Evolutionary conservation across 2,888 invertebrate species (phyloP).

Genomic region (Lasioglossum marginatum): DNA sequence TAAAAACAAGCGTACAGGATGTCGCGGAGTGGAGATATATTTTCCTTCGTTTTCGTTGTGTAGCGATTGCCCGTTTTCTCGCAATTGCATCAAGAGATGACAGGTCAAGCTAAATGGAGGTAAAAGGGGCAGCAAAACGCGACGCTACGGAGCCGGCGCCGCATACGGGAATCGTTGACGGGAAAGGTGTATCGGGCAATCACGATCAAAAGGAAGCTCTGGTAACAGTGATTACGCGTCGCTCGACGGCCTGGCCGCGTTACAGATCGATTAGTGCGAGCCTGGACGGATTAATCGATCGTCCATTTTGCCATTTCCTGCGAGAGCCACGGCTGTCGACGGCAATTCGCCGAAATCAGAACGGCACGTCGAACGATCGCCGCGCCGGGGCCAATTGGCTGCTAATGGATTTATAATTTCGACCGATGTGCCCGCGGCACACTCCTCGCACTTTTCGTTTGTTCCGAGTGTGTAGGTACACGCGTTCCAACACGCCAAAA

Average conservation of each 20-base stretch:
- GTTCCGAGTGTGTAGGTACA: not conserved
- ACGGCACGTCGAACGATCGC: constrained; percentile 63
- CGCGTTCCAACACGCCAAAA: not conserved
- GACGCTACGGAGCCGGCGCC: not conserved
- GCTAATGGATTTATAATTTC: constrained; percentile 77
- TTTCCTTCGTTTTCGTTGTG: not conserved
- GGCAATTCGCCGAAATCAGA: constrained; percentile 71
- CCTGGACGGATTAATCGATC: constrained; percentile 67
- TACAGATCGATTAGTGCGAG: constrained; percentile 67
- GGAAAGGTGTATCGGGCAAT: constrained; percentile 7
- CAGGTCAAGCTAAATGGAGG: constrained; percentile 3
- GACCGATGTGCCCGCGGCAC: constrained; percentile 24
- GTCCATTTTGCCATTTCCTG: constrained; percentile 66
- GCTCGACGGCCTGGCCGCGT: constrained; percentile 17
- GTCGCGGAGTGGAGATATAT: not conserved
- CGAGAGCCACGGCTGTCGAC: constrained; percentile 44
- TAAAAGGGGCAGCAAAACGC: constrained; percentile 9
- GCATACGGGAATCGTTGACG: not conserved
- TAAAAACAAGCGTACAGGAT: not conserved
- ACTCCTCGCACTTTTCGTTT: not conserved
- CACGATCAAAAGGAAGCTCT: constrained; percentile 38
- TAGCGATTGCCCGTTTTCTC: not conserved
- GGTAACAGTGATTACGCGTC: not conserved
- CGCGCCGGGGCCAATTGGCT: constrained; percentile 60
- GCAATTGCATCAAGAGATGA: not conserved